Conservation (phyloP, 35 echinoderm and acorn worm species). For the Ophioderma brevispina region DNA sequence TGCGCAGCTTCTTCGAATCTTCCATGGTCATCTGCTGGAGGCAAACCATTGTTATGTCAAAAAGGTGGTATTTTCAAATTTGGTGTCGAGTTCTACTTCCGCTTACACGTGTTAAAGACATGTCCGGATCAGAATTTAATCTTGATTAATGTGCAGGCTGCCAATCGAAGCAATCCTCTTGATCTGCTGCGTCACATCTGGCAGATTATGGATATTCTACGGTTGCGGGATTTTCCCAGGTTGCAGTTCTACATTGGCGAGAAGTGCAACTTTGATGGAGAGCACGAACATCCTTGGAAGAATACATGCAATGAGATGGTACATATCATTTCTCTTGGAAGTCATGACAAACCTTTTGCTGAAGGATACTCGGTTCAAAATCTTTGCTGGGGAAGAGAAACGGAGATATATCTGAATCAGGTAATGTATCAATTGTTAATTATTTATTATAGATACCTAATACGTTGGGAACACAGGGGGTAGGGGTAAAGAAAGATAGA, state of each 20-base stretch:
- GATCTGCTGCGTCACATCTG: neutral
- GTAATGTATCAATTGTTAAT: no score
- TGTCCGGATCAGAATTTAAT: neutral
- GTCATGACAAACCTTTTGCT: neutral
- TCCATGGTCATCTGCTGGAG: no score
- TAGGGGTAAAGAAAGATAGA: no score
- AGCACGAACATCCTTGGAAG: neutral
- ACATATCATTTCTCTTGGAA: neutral
- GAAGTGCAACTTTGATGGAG: neutral
- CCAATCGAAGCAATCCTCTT: neutral
- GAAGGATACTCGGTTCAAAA: neutral
- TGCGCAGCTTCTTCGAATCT: neutral
- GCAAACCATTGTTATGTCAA: neutral
- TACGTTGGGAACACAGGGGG: no score
- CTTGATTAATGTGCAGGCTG: neutral
- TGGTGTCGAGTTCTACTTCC: neutral
- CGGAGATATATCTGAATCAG: neutral
- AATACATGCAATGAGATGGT: neutral
- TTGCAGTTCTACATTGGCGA: neutral
- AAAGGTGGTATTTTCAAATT: neutral
- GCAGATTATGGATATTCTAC: neutral
- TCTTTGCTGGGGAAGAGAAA: neutral
- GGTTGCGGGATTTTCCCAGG: neutral
- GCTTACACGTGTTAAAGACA: neutral
- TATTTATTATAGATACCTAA: no score